Evolutionary conservation across 2,113 vertebrate species (phyloP).

Genomic region (Channa maculata): DNA sequence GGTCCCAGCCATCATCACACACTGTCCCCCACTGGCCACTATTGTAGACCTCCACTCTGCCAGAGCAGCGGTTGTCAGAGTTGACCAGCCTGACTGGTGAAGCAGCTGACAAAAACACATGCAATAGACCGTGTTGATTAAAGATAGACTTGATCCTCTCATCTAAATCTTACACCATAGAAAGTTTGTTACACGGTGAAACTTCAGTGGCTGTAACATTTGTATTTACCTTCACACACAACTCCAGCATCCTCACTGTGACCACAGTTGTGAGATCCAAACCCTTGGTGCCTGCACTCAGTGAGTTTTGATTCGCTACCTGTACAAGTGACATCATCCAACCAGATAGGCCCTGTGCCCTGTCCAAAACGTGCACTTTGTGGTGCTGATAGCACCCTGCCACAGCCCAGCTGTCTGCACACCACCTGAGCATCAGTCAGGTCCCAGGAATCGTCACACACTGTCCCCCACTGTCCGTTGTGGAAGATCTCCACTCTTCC

Average conservation of each 20-base stretch:
- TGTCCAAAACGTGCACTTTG: conserved; percentile 11
- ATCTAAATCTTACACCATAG: no score
- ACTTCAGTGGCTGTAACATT: no score
- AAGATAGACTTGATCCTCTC: background rate
- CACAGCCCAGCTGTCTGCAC: conserved; percentile 72
- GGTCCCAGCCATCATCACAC: no score
- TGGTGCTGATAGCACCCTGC: conserved; percentile 43
- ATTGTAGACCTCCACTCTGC: no score
- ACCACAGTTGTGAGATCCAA: conserved; percentile 56
- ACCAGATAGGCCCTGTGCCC: conserved; percentile 62
- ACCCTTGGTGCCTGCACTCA: conserved; percentile 41
- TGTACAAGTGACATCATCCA: conserved; percentile 43
- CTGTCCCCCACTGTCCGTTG: conserved; percentile 64
- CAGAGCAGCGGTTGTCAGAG: conserved; percentile 16
- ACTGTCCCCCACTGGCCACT: no score
- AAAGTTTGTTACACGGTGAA: no score
- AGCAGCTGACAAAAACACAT: conserved; percentile 31
- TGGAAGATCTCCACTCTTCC: conserved; percentile 70
- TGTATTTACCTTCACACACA: conserved; percentile 53
- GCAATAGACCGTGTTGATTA: background rate
- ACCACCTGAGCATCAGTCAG: conserved; percentile 61
- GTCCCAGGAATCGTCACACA: conserved; percentile 63
- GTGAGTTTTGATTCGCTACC: conserved; percentile 42
- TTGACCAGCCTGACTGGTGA: conserved; percentile 58
- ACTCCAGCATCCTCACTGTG: conserved; percentile 63